These are phyloP conservation scores for Pachypanchax playfairii DNA, from an alignment of 2,113 vertebrate species.

Conservation along the genomic window DNA sequence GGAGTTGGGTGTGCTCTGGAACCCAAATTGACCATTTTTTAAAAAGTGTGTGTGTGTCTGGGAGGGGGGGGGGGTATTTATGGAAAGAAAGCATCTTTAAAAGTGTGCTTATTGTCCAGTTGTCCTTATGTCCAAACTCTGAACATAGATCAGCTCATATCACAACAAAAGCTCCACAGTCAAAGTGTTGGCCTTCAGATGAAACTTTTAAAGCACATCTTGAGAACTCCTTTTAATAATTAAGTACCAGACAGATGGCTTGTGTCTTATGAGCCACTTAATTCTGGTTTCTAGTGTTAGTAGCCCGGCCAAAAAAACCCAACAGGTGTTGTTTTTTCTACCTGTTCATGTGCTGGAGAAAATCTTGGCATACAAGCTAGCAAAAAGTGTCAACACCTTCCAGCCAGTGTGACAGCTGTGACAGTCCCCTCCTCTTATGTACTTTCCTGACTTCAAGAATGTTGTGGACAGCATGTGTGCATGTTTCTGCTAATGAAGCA, in stretches of 20 bases:
- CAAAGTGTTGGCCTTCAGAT: constrained; percentile 45
- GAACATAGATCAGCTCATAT: too few species aligned
- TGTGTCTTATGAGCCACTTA: constrained; percentile 48
- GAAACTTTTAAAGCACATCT: constrained; percentile 50
- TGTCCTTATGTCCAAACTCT: too few species aligned
- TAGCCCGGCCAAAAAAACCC: constrained; percentile 20
- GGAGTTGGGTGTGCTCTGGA: constrained; percentile 43
- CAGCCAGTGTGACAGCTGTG: constrained; percentile 35
- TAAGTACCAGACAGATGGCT: constrained; percentile 50
- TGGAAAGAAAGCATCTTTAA: too few species aligned
- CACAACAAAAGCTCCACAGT: constrained; percentile 39
- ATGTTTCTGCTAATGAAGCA: constrained; percentile 30
- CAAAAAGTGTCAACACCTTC: constrained; percentile 23
- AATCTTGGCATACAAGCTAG: background rate
- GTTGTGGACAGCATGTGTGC: constrained; percentile 24
- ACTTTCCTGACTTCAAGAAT: constrained; percentile 44
- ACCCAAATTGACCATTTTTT: background rate
- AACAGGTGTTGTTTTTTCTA: background rate
- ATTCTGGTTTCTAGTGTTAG: constrained; percentile 30
- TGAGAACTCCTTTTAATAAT: constrained; percentile 52
- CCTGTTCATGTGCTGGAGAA: constrained; percentile 1
- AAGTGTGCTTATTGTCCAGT: too few species aligned
- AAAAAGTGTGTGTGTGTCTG: background rate
- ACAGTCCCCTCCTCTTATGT: constrained; percentile 24
- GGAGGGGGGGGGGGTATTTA: too few species aligned